Evolutionary conservation across 2,113 vertebrate genomes (phyloP).

Genomic region (Lampris incognitus): DNA sequence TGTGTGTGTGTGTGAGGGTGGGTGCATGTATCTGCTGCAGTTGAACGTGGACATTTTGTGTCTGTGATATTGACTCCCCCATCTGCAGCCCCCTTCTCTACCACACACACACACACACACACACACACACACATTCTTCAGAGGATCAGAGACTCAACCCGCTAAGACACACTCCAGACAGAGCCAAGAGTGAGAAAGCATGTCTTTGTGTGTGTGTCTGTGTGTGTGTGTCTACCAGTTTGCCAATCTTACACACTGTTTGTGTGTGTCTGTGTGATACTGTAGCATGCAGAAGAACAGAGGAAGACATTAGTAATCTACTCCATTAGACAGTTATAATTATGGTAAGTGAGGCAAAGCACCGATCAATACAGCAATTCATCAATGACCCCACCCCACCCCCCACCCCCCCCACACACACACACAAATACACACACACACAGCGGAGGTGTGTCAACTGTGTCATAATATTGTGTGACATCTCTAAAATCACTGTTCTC

Average conservation of each 20-base stretch:
- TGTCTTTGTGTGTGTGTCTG: not conserved
- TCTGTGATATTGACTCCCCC: too few species aligned
- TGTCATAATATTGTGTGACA: too few species aligned
- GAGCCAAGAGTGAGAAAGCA: too few species aligned
- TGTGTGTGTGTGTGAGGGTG: not conserved
- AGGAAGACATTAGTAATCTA: too few species aligned
- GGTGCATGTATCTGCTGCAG: not conserved
- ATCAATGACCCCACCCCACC: constrained; percentile 81
- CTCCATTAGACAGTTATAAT: constrained; percentile 92
- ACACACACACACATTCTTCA: not conserved
- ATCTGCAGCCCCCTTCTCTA: too few species aligned
- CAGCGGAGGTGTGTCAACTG: too few species aligned
- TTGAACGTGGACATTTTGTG: too few species aligned
- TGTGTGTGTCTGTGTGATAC: constrained; percentile 20
- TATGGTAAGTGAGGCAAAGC: constrained; percentile 94
- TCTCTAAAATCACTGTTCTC: too few species aligned
- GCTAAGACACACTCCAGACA: not conserved
- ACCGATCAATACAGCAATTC: constrained; percentile 91
- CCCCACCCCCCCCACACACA: constrained; percentile 1
- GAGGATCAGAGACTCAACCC: not conserved
- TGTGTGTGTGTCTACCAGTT: constrained; percentile 63
- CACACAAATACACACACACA: constrained; percentile 13
- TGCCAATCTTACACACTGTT: not conserved
- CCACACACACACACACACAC: too few species aligned
- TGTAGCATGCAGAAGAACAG: constrained; percentile 3